Evolutionary conservation across 2,888 invertebrate species (phyloP).

Genomic region (Volucella inanis): DNA sequence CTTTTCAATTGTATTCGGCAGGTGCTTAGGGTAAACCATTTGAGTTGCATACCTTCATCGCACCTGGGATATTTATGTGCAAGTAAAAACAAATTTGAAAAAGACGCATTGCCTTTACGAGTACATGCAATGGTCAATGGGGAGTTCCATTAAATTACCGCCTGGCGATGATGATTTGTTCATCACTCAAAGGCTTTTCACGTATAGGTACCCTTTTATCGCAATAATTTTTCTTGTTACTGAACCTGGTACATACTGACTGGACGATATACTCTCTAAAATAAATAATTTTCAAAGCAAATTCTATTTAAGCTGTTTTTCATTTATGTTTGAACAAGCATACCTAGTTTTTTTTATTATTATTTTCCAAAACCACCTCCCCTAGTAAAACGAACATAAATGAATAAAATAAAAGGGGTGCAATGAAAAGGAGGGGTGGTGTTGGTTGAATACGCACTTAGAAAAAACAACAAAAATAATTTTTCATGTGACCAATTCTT

Average conservation of each 20-base stretch:
- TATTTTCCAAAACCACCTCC: not conserved
- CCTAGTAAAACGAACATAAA: not conserved
- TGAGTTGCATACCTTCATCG: not conserved
- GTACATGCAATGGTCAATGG: slow-evolving; percentile 7
- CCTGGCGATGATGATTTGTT: not conserved
- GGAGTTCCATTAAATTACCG: not conserved
- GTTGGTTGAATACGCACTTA: not conserved
- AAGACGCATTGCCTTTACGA: slow-evolving; percentile 2
- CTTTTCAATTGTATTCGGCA: slow-evolving; percentile 39
- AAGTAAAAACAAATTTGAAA: slow-evolving; percentile 3
- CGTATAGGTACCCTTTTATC: too few relatives aligned
- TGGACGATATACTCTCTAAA: not conserved
- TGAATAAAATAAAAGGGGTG: slow-evolving; percentile 8
- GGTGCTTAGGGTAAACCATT: slow-evolving; percentile 26
- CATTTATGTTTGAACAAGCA: too few relatives aligned
- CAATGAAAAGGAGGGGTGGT: not conserved
- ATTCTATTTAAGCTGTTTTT: too few relatives aligned
- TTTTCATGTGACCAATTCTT: too few relatives aligned
- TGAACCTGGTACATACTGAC: not conserved
- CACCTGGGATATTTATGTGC: slow-evolving; percentile 7
- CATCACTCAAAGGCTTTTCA: too few relatives aligned
- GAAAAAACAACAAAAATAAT: not conserved
- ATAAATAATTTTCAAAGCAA: too few relatives aligned
- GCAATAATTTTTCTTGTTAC: too few relatives aligned
- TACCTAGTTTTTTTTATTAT: too few relatives aligned